Percentiles rank a stretch among this genome's conserved stretches.
phyloP scores from a whole-genome alignment of 2,888 invertebrate species.

The Antheraea assamensis region DNA sequence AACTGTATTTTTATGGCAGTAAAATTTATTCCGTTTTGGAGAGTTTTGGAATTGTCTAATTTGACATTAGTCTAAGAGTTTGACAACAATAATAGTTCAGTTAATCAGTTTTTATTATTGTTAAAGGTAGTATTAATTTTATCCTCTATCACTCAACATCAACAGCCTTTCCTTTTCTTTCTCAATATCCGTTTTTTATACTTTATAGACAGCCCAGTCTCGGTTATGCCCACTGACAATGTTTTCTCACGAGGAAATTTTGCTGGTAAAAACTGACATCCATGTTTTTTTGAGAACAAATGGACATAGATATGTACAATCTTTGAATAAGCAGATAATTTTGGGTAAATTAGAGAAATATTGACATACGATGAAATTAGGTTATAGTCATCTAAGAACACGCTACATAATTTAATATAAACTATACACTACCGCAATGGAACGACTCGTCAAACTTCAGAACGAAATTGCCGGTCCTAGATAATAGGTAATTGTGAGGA shows the following conservation, averaged over 20 bases:
- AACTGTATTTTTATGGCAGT: conserved; percentile 41
- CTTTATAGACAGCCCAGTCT: too few relatives aligned
- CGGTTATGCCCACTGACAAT: background rate
- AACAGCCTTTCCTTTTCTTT: too few relatives aligned
- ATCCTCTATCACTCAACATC: too few relatives aligned
- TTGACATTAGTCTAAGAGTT: conserved; percentile 4
- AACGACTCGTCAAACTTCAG: background rate
- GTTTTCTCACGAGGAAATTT: background rate
- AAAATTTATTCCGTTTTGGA: conserved; percentile 33
- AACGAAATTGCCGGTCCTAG: too few relatives aligned
- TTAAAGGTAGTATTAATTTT: too few relatives aligned
- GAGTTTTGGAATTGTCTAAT: background rate
- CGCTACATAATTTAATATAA: background rate
- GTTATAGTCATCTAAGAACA: background rate
- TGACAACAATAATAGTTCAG: too few relatives aligned
- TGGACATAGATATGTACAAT: too few relatives aligned
- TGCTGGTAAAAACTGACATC: background rate
- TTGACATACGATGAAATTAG: background rate
- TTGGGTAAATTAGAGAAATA: background rate
- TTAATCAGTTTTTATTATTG: too few relatives aligned
- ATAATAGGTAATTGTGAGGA: too few relatives aligned
- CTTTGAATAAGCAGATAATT: too few relatives aligned
- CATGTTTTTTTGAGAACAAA: too few relatives aligned
- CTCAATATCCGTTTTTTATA: too few relatives aligned
- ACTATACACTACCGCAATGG: background rate